Base-by-base conservation (phyloP, 2,113 vertebrate genomes). In the Alligator mississippiensis region DNA sequence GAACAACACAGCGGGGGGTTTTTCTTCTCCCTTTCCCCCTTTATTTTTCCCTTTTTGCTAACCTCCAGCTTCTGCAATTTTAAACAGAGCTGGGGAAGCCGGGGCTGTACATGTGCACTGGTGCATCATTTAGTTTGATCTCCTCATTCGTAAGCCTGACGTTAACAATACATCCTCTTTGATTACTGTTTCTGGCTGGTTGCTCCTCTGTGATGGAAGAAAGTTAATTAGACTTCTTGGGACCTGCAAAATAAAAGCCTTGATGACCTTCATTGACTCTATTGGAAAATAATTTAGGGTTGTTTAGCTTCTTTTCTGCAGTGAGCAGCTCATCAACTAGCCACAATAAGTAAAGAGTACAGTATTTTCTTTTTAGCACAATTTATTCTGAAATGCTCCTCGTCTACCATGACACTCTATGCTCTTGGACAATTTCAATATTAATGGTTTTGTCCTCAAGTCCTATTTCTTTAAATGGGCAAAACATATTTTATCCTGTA, bases 201-300 rank as follows among this genome's bases (percentile, higher is more conserved):
- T 93, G 90, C 94, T 70, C 63, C 92, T 62, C 55, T 2, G 87
- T 77, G 77, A 94, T 89, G 84, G 70, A 84, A 96, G 92, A 74
- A 95, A 95, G 83, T 85, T 94, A 96, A 92, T 93, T 84, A 85
- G 96, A 84, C 66, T 18, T 87, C 82, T 88, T 79, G 93, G 92
- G 84, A 97, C 77, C 85, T 62, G 83, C 82, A 90, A 95, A 82
- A 95, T 77, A 77, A 93, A 89, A 96, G 76, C 79, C 59, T 93
- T 85, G 84, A 85, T 93, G 92, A 96, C 92, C 90, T 96, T 89
- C 94, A 96, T 78, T 94, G 96, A 92, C 85, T 96, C 62, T 34
- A 90, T 66, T 27, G 88, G 90, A 94, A 95, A 97, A 96, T 84
- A 92, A 95, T 84, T 91, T 89, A 9, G 3, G 86, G 78, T 63